Base-by-base conservation (phyloP, 2,113 vertebrate genomes). In the Tenebrosternarchus preto region DNA sequence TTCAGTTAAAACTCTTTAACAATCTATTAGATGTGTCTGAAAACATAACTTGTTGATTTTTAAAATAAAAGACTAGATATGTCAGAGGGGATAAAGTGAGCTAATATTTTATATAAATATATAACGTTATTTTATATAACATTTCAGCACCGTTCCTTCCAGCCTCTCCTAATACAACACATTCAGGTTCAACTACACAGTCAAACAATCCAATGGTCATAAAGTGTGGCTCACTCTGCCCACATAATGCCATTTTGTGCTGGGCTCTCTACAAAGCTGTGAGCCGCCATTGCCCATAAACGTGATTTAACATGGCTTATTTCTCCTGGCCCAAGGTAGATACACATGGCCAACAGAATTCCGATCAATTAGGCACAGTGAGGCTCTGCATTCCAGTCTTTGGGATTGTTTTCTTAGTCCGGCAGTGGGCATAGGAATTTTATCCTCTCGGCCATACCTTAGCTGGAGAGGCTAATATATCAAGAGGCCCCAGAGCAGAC, bases 301-400 rank as follows among this genome's bases (percentile, higher is more conserved):
- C 77, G 64, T 81, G 66, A 83, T 78, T 81, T 82, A 84, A 72
- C 80, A 75, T 59, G 4, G 53, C 81, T 73, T 81, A 84, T 76
- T 83, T 70, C 55, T 78, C 56, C 43, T 61, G 27, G 53, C 25
- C 68, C 68, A 77, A 55, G 70, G 60, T 78, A 82, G 83, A 84
- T 80, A 76, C 83, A 83, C 75, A 83, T 84, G 80, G 78, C 71
- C 64, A 80, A 79, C 80, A 80, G 85, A 88, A 89, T 89, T 89
- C 88, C 88, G 83, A 85, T 88, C 87, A 88, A 88, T 85, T 88
- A 81, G 86, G 85, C 86, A 86, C 89, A 88, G 86, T 84, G 27
- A 50, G 79, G 82, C 71, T 88, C 85, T 78, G 80, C 88, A 91
- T 90, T 89, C 88, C 87, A 86, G 83, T 76, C 73, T 80, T 76